Evolutionary conservation across 2,113 vertebrate genomes (phyloP).

Genomic region (western clawed frog (Xenopus tropicalis)): UCB_Xtro_10.0 CM004447.2:154459501-154460000

Average conservation of each 20-base stretch:
- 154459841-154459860: constrained; percentile 80
- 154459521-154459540: constrained; percentile 92
- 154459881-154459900: no score
- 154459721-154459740: background rate
- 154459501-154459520: constrained; percentile 76
- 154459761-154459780: constrained; percentile 96
- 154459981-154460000: no score
- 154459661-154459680: background rate
- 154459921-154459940: no score
- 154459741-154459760: constrained; percentile 48
- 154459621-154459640: fast-evolving
- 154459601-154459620: background rate
- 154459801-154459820: constrained; percentile 79
- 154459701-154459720: background rate
- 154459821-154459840: constrained; percentile 95
- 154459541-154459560: constrained; percentile 92
- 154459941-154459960: no score
- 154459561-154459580: constrained; percentile 97
- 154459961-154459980: no score
- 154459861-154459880: no score
- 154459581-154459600: constrained; percentile 9
- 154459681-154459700: background rate
- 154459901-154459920: no score
- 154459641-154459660: no score
- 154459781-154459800: constrained; percentile 90